phyloP scores from a whole-genome alignment of 2,888 invertebrate species.

The Agrotis ipsilon region DNA sequence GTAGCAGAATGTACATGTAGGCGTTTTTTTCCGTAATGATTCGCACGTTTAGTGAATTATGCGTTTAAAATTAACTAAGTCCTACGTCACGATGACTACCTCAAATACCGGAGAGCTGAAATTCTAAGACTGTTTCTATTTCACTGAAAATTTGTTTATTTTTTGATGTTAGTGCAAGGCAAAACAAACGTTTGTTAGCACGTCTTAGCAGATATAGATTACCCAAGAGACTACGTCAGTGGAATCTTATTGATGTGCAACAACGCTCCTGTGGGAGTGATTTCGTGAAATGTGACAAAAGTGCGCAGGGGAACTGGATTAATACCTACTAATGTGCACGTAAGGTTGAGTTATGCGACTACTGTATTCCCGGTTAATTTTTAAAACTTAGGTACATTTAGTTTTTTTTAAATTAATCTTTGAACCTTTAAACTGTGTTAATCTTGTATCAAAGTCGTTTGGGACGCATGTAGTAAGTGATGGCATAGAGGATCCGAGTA shows the following conservation, averaged over 20 bases:
- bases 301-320: too few relatives aligned
- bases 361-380: too few relatives aligned
- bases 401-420: neutral
- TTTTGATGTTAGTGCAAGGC: slow-evolving; percentile 38
- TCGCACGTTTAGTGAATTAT: slow-evolving; percentile 52
- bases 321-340: too few relatives aligned
- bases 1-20: slow-evolving; percentile 12
- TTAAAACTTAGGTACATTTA: neutral
- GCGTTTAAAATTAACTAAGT: slow-evolving; percentile 53
- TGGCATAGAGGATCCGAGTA: neutral
- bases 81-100: slow-evolving; percentile 53
- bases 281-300: too few relatives aligned
- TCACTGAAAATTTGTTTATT: slow-evolving; percentile 51
- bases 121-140: slow-evolving; percentile 50
- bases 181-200: slow-evolving; percentile 51
- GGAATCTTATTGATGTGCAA: neutral
- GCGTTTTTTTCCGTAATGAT: slow-evolving; percentile 40
- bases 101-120: slow-evolving; percentile 45
- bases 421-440: neutral
- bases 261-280: too few relatives aligned
- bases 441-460: neutral
- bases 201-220: slow-evolving; percentile 39
- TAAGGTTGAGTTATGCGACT: too few relatives aligned
- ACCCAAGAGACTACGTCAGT: slow-evolving; percentile 29
- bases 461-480: slow-evolving; percentile 7